Evolutionary conservation across 2,113 vertebrate genomes (phyloP).

Genomic region (Sclerurus mexicanus): DNA sequence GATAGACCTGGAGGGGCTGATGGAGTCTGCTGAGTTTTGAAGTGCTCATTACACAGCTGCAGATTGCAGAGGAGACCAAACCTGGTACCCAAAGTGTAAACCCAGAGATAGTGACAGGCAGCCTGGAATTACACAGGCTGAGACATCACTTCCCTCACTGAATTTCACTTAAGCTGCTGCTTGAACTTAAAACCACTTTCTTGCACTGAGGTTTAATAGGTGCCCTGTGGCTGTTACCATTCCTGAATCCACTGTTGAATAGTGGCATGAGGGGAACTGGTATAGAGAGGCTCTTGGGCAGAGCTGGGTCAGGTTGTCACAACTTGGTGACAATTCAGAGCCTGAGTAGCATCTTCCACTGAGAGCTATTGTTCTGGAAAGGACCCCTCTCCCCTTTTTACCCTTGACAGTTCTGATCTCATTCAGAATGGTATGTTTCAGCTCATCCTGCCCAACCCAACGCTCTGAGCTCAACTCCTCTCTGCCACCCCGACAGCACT

Average conservation of each 20-base stretch:
- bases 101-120: background rate
- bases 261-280: background rate
- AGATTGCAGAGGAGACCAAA: background rate
- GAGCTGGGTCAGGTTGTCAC: background rate
- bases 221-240: background rate
- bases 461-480: background rate
- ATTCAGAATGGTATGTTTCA: background rate
- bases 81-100: background rate
- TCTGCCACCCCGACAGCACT: rapidly evolving
- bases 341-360: rapidly evolving
- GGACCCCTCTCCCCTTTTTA: background rate
- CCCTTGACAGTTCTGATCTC: background rate
- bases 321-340: background rate
- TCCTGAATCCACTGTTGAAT: background rate
- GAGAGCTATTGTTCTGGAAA: background rate
- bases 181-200: background rate
- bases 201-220: background rate
- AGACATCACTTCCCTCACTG: background rate
- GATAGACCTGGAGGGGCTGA: background rate
- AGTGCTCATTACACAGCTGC: background rate
- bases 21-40: background rate
- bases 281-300: background rate
- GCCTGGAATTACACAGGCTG: background rate
- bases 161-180: background rate
- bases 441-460: background rate